These are phyloP conservation scores for Donacobius atricapilla DNA, from an alignment of 2,113 vertebrate genomes.

Conservation along the genomic window DNA sequence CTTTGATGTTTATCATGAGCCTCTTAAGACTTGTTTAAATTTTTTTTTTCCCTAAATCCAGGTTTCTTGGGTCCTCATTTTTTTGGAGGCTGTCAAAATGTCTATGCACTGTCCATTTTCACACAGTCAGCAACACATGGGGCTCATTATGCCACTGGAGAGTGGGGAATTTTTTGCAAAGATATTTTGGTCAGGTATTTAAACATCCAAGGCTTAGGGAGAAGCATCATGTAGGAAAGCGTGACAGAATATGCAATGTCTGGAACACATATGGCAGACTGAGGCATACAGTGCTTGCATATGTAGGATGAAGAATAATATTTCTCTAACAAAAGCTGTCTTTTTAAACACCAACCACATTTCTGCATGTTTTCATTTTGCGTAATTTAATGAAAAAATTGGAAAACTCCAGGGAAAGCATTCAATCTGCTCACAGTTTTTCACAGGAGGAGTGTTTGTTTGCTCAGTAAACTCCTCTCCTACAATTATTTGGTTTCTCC, in stretches of 20 bases:
- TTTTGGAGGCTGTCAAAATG: background rate
- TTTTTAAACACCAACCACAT: background rate
- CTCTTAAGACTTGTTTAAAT: background rate
- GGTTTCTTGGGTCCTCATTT: background rate
- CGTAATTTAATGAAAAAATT: conserved; percentile 6
- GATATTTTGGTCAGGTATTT: background rate
- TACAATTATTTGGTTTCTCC: background rate
- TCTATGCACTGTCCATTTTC: background rate
- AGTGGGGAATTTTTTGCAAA: background rate
- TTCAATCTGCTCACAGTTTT: background rate
- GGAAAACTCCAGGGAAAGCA: background rate
- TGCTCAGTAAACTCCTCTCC: background rate
- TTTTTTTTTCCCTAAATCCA: background rate
- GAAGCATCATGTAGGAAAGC: background rate
- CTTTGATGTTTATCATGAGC: background rate
- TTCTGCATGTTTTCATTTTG: conserved; percentile 16
- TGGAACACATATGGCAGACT: background rate
- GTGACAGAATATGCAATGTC: background rate
- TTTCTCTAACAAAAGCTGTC: background rate
- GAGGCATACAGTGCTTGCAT: background rate
- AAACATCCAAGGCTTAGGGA: background rate
- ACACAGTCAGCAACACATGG: background rate
- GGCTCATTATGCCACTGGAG: background rate
- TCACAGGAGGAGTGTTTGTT: background rate
- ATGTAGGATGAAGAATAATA: background rate